Evolutionary conservation across 2,113 vertebrate genomes (phyloP).

Genomic region (Anolis sagrei): DNA sequence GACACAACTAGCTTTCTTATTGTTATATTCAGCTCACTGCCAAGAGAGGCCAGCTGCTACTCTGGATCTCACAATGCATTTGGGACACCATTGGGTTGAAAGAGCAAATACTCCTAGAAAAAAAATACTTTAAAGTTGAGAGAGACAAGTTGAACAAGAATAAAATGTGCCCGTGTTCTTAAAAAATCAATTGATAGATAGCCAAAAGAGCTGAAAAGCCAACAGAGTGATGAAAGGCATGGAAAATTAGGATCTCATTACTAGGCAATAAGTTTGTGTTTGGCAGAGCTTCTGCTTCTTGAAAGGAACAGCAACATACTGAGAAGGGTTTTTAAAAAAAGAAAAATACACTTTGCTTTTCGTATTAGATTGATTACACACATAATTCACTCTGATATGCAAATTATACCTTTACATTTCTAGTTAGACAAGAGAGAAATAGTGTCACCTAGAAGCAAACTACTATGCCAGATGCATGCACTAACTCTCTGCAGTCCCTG

Average conservation of each 20-base stretch:
- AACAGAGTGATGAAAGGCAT: conserved; percentile 40
- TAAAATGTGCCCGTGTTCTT: conserved; percentile 1
- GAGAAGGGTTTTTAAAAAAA: not conserved
- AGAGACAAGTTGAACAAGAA: not conserved
- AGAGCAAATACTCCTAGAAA: conserved; percentile 2
- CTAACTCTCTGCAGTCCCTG: not conserved
- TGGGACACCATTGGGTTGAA: conserved; percentile 1
- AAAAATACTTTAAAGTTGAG: not conserved
- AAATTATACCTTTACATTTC: conserved; percentile 35
- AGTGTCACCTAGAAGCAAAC: conserved; percentile 11
- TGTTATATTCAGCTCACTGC: not conserved
- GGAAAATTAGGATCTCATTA: conserved; percentile 43
- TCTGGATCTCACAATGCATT: not conserved
- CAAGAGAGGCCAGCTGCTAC: not conserved
- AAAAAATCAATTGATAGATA: conserved; percentile 53
- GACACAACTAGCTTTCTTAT: not conserved
- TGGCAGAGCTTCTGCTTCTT: conserved; percentile 16
- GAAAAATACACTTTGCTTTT: conserved; percentile 31
- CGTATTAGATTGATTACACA: conserved; percentile 30
- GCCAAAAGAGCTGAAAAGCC: conserved; percentile 43
- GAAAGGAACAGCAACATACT: conserved; percentile 20
- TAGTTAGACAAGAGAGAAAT: conserved; percentile 2
- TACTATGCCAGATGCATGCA: not conserved
- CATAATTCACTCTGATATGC: conserved; percentile 33
- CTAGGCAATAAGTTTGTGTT: conserved; percentile 23